A percentile compares a stretch with the other conserved stretches of the same genome.
Conservation (phyloP, 2,797 vertebrate genomes). For the Coilia nasus region DNA sequence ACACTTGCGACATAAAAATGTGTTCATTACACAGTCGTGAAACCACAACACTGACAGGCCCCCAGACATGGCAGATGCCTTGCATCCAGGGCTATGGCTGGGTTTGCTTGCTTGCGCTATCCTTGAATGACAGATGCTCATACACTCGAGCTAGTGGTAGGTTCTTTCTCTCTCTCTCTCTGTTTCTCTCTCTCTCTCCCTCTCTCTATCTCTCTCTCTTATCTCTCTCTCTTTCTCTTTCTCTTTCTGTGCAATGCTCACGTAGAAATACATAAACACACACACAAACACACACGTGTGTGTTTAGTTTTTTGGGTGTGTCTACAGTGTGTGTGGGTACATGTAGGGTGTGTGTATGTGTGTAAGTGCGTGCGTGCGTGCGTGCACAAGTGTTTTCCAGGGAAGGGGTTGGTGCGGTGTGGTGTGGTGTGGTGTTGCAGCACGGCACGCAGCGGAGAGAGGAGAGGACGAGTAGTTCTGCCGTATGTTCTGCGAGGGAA, state of each 20-base stretch:
- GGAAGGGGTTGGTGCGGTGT: slow-evolving; percentile 2
- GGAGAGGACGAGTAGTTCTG: slow-evolving; percentile 60
- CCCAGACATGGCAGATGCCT: background rate
- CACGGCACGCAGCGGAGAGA: background rate
- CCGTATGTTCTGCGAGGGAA: slow-evolving; percentile 73
- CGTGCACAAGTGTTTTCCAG: slow-evolving; percentile 5
- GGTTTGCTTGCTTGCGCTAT: slow-evolving; percentile 33
- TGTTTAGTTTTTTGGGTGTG: too few relatives aligned
- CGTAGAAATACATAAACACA: too few relatives aligned
- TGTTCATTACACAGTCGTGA: slow-evolving; percentile 25
- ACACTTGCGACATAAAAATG: slow-evolving; percentile 18
- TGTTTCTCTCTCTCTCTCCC: too few relatives aligned
- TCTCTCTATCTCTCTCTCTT: too few relatives aligned
- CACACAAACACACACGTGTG: too few relatives aligned
- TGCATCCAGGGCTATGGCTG: background rate
- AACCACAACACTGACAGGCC: slow-evolving; percentile 23
- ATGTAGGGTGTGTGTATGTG: background rate
- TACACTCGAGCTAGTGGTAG: slow-evolving; percentile 53
- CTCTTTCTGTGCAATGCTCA: too few relatives aligned
- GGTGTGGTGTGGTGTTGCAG: background rate
- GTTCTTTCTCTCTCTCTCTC: slow-evolving; percentile 30
- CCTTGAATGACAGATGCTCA: slow-evolving; percentile 66
- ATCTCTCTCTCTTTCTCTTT: too few relatives aligned
- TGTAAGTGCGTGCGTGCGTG: slow-evolving; percentile 28
- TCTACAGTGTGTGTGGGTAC: slow-evolving; percentile 28